A percentile compares a stretch with the other conserved stretches of the same genome.
These are phyloP conservation scores for Distichodus sexfasciatus DNA, from an alignment of 2,797 vertebrate genomes.

Conservation along the genomic window DNA sequence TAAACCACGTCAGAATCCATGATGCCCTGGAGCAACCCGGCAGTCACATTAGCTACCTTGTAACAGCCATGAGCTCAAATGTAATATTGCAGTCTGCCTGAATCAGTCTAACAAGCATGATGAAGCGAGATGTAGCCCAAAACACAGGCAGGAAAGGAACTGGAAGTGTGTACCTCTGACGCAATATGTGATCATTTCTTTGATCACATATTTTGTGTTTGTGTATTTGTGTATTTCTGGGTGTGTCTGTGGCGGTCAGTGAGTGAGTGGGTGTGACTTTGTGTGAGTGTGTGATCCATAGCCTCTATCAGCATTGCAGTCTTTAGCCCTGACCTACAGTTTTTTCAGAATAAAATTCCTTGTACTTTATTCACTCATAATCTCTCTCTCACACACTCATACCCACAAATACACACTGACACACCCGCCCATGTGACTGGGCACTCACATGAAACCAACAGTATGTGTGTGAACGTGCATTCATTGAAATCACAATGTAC, in stretches of 20 bases:
- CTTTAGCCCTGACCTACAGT: neutral
- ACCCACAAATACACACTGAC: constrained; percentile 1
- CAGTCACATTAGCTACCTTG: no score
- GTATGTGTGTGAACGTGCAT: neutral
- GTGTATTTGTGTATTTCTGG: neutral
- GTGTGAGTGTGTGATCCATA: neutral
- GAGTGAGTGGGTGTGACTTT: neutral
- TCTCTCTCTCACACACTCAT: neutral
- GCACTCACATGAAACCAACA: neutral
- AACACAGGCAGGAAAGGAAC: neutral
- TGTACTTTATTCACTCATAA: constrained; percentile 9
- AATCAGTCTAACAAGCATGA: no score
- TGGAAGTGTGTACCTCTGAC: neutral
- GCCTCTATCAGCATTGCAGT: neutral
- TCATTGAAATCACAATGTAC: neutral
- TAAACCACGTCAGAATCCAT: no score
- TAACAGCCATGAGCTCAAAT: constrained; percentile 9
- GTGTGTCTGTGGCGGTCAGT: neutral
- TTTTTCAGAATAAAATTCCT: neutral
- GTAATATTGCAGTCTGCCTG: no score
- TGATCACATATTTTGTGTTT: neutral
- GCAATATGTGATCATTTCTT: neutral
- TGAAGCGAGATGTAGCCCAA: no score
- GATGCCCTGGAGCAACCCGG: no score
- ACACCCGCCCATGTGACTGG: neutral